Evolutionary conservation across 2,113 vertebrate species (phyloP).

Genomic region (Sialia sialis): DNA sequence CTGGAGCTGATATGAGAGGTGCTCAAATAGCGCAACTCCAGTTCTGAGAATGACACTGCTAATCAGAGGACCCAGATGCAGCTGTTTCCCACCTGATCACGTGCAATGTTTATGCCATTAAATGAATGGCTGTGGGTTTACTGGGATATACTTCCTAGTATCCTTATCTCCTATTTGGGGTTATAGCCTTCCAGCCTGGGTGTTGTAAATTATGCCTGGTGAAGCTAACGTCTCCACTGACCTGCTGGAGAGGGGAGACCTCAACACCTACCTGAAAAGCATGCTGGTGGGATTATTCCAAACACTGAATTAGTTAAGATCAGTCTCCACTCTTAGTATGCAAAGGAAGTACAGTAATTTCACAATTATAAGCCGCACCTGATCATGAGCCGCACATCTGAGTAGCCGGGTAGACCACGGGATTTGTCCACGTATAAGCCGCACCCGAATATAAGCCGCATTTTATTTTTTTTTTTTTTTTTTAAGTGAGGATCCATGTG

Average conservation of each 20-base stretch:
- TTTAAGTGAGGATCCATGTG: too few relatives aligned
- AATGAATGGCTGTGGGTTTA: background rate
- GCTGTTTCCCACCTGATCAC: background rate
- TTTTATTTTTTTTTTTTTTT: too few relatives aligned
- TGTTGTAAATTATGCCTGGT: background rate
- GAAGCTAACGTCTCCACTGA: background rate
- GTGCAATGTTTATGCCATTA: background rate
- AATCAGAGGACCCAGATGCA: background rate
- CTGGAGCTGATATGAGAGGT: background rate
- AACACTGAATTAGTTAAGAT: background rate
- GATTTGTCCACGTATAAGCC: too few relatives aligned
- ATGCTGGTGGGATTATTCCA: background rate
- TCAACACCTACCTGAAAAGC: accelerated
- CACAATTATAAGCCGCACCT: too few relatives aligned
- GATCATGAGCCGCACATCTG: too few relatives aligned
- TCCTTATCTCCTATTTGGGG: background rate
- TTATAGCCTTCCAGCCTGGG: background rate
- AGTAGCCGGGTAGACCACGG: too few relatives aligned
- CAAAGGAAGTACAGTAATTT: background rate
- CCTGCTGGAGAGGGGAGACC: background rate
- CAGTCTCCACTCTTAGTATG: background rate
- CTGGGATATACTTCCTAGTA: background rate
- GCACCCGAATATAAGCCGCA: too few relatives aligned
- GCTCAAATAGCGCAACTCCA: background rate
- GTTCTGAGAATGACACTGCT: background rate